These are phyloP conservation scores for Chloroceryle amazona DNA, from an alignment of 2,797 vertebrate genomes.

Conservation along the genomic window DNA sequence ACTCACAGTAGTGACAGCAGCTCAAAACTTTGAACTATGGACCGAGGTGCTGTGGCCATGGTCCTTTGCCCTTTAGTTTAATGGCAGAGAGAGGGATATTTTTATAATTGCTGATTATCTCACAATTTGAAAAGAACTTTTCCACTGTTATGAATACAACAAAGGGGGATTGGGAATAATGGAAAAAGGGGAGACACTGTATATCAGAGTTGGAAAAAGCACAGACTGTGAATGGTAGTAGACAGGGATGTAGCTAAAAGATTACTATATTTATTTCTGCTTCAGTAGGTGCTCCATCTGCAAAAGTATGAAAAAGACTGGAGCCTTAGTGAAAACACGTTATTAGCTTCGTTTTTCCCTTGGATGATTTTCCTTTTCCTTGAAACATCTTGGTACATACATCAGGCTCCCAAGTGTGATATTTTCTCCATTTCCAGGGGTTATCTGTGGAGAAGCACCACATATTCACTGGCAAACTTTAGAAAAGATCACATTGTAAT, in stretches of 20 bases:
- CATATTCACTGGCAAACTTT: background rate
- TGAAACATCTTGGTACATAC: background rate
- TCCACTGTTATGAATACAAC: background rate
- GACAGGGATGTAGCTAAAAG: background rate
- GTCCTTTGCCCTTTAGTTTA: background rate
- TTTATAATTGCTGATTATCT: background rate
- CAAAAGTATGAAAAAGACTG: background rate
- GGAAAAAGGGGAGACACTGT: background rate
- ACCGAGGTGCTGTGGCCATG: background rate
- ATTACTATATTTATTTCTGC: background rate
- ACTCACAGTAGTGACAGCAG: background rate
- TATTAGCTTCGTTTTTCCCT: slow-evolving; percentile 7
- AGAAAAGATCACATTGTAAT: background rate
- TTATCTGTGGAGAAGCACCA: background rate
- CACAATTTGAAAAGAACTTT: background rate
- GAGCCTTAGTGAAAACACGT: background rate
- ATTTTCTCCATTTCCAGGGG: background rate
- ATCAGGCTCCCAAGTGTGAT: background rate
- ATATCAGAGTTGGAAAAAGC: background rate
- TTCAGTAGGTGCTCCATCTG: background rate
- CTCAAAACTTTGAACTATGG: background rate
- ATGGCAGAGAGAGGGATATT: background rate
- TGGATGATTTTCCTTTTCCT: slow-evolving; percentile 38
- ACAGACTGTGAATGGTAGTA: background rate
- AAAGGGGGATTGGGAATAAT: background rate